Base-by-base conservation (phyloP, 2,888 invertebrate species). In the Baccha elongata region DNA sequence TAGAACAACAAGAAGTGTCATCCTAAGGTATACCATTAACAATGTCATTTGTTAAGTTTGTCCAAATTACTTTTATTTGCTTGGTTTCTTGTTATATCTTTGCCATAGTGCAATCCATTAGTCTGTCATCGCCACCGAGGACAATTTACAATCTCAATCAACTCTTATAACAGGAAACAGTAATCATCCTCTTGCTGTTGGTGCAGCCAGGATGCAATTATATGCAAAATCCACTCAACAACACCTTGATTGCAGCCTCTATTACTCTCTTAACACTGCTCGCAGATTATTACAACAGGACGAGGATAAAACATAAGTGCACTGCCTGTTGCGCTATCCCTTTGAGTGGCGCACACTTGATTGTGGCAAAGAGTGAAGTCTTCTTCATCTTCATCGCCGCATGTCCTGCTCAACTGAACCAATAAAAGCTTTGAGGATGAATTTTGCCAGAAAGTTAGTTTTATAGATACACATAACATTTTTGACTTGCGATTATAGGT, bases 311-410 rank as follows among this genome's bases (percentile, higher is more conserved):
- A 52, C 81, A 62, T 75, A 81, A 75, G 71, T 75, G 73, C 26
- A n/a, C 74, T 58, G 69, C 76, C 71, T 81, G 81, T 81, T 75
- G 81, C 81, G 64, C 67, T 60, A 40, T 42, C 11, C 40, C 76
- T 37, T 29, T 64, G 46, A 75, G 65, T 71, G 60, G 58, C 13
- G 75, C 13, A 29, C 21, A 17, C 81, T 75, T 71, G 53, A 75
- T 62, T 79, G 78, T 60, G 13, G 55, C 58, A 40, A 69, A 60
- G 58, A 60, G 29, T 64, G 71, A 76, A 48, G 75, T 53, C 23
- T 37, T 32, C 11, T 50, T 40, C 35, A 10, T 1, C 1, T 26
- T 44, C 8, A 26, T 2, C 11, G 23, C 37, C 19, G 37, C 53
- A 52, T 23, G 42, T n/a, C 42, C 13, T 48, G 60, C 32, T 58